These are phyloP conservation scores for Drosophila arawakana DNA, from an alignment of 1,140 invertebrate species.

Conservation along the genomic window DNA sequence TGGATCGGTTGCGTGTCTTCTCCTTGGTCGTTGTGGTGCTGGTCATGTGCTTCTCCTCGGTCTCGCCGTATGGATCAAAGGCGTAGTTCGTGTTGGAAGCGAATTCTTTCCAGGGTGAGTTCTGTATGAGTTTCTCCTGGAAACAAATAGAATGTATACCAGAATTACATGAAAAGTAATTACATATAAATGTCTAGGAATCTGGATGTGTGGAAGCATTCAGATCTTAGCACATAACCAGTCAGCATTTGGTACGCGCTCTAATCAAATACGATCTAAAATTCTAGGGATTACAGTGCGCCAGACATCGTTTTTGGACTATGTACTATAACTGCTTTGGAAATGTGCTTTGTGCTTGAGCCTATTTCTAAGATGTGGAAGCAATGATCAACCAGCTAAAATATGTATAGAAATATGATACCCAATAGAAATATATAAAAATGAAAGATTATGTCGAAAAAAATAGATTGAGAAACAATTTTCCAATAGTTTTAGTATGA, in stretches of 20 bases:
- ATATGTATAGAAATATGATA: not conserved
- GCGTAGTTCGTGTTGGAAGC: slow-evolving; percentile 94
- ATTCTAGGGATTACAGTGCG: slow-evolving; percentile 23
- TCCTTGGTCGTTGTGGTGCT: slow-evolving; percentile 78
- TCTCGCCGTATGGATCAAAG: slow-evolving; percentile 92
- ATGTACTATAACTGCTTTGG: slow-evolving; percentile 47
- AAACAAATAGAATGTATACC: slow-evolving; percentile 64
- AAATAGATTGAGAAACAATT: slow-evolving; percentile 10
- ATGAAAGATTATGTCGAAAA: slow-evolving; percentile 30
- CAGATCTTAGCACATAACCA: slow-evolving; percentile 58
- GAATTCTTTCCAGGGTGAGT: slow-evolving; percentile 94
- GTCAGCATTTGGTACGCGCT: slow-evolving; percentile 76
- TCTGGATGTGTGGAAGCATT: slow-evolving; percentile 13
- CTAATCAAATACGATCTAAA: slow-evolving; percentile 33
- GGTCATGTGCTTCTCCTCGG: slow-evolving; percentile 88
- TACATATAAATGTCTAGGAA: not conserved
- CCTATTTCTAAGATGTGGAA: slow-evolving; percentile 32
- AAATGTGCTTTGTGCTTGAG: slow-evolving; percentile 58
- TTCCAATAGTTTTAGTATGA: slow-evolving; percentile 26
- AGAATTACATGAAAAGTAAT: not conserved
- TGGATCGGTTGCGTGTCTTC: slow-evolving; percentile 66
- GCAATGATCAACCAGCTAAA: slow-evolving; percentile 20
- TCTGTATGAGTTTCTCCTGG: slow-evolving; percentile 92
- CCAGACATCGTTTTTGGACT: slow-evolving; percentile 22
- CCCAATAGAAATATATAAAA: slow-evolving; percentile 21